phyloP scores from a whole-genome alignment of 1,140 invertebrate species.

The Ephestia elutella region DNA sequence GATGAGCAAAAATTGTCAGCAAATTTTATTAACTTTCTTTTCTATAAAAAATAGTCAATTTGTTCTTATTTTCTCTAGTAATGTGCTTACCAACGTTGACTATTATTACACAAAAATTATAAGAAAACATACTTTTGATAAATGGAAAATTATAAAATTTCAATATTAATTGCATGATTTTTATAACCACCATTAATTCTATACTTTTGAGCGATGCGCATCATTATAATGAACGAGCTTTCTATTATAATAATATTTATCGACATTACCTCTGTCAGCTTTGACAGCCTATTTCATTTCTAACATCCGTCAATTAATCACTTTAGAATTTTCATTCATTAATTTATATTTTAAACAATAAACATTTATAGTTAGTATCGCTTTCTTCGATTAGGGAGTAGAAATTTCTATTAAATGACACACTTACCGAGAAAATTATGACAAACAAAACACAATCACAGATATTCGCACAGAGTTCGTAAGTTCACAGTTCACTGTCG shows the following conservation, averaged over 20 bases:
- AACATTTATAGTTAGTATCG: conserved; percentile 16
- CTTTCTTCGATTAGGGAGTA: conserved; percentile 22
- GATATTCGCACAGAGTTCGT: conserved; percentile 43
- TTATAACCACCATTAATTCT: too few relatives aligned
- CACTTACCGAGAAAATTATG: conserved; percentile 37
- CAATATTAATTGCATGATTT: neutral
- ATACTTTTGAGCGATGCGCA: neutral
- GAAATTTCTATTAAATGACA: conserved; percentile 13
- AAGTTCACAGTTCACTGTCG: conserved; percentile 47
- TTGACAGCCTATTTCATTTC: conserved; percentile 9
- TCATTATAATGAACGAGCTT: neutral
- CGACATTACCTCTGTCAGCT: neutral
- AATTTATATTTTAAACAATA: conserved; percentile 5
- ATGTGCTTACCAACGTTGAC: too few relatives aligned
- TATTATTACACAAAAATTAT: too few relatives aligned
- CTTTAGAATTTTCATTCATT: neutral
- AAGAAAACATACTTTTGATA: too few relatives aligned
- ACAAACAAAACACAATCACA: conserved; percentile 42
- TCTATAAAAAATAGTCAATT: too few relatives aligned
- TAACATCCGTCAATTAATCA: conserved; percentile 10
- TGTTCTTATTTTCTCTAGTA: too few relatives aligned
- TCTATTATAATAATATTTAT: neutral
- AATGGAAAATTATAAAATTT: neutral
- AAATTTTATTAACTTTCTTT: too few relatives aligned
- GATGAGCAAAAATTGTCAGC: too few relatives aligned